phyloP scores from a whole-genome alignment of 2,888 invertebrate species.

The Scrobipalpa atriplicella region DNA sequence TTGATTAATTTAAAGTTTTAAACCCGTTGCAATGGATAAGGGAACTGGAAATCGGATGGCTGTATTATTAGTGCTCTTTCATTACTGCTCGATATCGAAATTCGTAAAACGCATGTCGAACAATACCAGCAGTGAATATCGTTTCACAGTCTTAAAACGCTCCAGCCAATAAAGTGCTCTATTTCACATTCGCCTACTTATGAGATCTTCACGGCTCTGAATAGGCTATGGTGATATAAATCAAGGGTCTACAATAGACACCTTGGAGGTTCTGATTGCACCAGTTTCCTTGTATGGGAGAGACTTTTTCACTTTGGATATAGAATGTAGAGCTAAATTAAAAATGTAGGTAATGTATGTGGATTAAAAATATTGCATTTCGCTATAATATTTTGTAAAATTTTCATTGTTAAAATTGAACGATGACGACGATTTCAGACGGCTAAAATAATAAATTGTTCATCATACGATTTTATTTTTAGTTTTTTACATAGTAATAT shows the following conservation, averaged over 20 bases:
- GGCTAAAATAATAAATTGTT: too few relatives aligned
- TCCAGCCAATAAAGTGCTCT: slow-evolving; percentile 16
- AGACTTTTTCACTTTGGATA: background rate
- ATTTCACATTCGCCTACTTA: background rate
- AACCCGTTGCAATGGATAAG: slow-evolving; percentile 29
- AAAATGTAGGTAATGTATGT: background rate
- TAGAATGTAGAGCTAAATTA: background rate
- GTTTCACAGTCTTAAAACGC: background rate
- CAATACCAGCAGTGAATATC: background rate
- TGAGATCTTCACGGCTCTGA: slow-evolving; percentile 15
- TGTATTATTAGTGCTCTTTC: background rate
- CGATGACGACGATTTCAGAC: too few relatives aligned
- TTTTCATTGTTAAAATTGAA: too few relatives aligned
- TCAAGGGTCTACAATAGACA: slow-evolving; percentile 1
- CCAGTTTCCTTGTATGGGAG: slow-evolving; percentile 1
- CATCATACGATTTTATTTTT: background rate
- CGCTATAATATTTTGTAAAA: slow-evolving; percentile 20
- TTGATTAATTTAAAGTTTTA: slow-evolving; percentile 58
- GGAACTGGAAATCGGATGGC: background rate
- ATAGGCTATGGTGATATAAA: slow-evolving; percentile 17
- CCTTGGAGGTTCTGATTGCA: background rate
- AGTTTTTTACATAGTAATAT: background rate
- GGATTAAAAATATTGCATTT: too few relatives aligned
- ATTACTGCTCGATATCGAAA: background rate
- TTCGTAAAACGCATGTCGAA: background rate